Conservation (phyloP, 2,888 invertebrate genomes). For the Pterobdella sp. region DNA sequence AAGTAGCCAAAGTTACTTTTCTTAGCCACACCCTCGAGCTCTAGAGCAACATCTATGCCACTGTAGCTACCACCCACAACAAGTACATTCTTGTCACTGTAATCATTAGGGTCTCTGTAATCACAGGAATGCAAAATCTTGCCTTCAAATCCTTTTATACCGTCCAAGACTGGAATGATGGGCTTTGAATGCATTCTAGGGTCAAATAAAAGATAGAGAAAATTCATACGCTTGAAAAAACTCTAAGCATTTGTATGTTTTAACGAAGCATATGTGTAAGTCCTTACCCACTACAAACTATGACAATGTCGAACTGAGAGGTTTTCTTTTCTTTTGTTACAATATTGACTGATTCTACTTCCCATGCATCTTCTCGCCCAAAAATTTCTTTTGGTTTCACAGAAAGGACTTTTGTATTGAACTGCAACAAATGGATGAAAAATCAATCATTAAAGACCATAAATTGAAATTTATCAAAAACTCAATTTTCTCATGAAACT, state of each 20-base stretch:
- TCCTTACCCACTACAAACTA: conserved; percentile 20
- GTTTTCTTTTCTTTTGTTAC: conserved; percentile 9
- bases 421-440: too few relatives aligned
- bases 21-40: background rate
- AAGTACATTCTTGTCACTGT: conserved; percentile 61
- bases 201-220: too few relatives aligned
- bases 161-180: conserved; percentile 7
- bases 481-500: too few relatives aligned
- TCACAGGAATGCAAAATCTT: conserved; percentile 71
- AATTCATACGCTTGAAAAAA: too few relatives aligned
- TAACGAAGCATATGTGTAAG: too few relatives aligned
- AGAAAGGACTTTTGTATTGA: conserved; percentile 3
- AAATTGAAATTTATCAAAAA: too few relatives aligned
- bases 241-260: too few relatives aligned
- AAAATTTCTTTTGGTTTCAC: conserved; percentile 22
- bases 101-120: conserved; percentile 67
- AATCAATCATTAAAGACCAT: too few relatives aligned
- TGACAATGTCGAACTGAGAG: conserved; percentile 18
- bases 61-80: conserved; percentile 81
- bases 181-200: too few relatives aligned
- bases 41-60: conserved; percentile 64
- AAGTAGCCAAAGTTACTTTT: conserved; percentile 16
- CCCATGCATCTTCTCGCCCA: conserved; percentile 31
- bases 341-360: conserved; percentile 23
- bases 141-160: conserved; percentile 55